Evolutionary conservation across 2,888 invertebrate species (phyloP).

Genomic region (Ommatoiulus sabulosus): DNA sequence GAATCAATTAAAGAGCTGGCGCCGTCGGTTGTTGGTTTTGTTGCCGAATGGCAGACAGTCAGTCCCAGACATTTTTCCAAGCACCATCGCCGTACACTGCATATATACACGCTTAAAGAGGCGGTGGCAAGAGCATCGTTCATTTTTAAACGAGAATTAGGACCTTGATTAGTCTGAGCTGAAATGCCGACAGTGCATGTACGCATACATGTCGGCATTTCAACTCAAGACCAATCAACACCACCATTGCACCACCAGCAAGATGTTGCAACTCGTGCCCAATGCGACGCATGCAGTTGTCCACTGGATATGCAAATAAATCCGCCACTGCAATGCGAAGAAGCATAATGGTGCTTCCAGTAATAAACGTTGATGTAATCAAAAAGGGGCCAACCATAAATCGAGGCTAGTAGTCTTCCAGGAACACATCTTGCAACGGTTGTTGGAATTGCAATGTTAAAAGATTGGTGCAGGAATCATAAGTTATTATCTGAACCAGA

Average conservation of each 20-base stretch:
- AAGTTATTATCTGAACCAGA: too few species aligned
- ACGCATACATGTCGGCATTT: not conserved
- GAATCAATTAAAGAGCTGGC: not conserved
- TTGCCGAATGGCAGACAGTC: not conserved
- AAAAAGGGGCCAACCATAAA: too few species aligned
- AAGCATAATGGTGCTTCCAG: not conserved
- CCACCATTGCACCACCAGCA: too few species aligned
- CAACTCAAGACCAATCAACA: too few species aligned
- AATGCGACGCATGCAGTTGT: not conserved
- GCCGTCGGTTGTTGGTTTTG: not conserved
- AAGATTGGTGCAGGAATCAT: too few species aligned
- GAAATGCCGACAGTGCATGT: not conserved
- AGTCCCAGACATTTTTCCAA: not conserved
- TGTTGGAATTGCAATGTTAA: too few species aligned
- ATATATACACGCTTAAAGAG: not conserved
- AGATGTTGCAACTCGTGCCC: too few species aligned
- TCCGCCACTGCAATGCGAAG: not conserved
- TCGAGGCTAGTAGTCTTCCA: too few species aligned
- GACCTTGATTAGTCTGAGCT: not conserved
- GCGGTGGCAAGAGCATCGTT: not conserved
- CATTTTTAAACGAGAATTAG: not conserved
- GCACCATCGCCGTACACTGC: not conserved
- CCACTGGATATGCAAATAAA: not conserved
- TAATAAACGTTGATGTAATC: too few species aligned
- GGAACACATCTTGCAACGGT: too few species aligned